These are phyloP conservation scores for Bucorvus abyssinicus DNA, from an alignment of 2,797 vertebrate species.

Conservation along the genomic window DNA sequence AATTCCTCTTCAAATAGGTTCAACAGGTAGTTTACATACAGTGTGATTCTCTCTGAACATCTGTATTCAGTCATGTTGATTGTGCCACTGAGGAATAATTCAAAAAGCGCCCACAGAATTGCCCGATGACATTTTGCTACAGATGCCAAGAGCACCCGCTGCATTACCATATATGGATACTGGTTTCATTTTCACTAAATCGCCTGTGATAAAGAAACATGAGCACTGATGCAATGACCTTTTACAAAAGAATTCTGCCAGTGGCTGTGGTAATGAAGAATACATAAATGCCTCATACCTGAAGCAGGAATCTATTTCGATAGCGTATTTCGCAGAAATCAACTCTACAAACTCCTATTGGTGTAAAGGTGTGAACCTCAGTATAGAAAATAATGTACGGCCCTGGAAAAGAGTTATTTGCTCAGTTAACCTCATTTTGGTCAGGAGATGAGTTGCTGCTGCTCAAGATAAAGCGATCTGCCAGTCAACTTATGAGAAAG, in stretches of 20 bases:
- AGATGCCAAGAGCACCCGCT: neutral
- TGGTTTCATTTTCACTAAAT: slow-evolving; percentile 18
- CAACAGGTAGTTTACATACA: neutral
- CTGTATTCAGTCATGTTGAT: neutral
- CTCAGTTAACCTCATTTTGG: neutral
- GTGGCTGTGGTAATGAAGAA: neutral
- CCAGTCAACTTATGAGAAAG: neutral
- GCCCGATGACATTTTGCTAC: neutral
- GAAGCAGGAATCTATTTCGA: neutral
- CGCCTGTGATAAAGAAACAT: neutral
- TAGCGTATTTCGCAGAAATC: neutral
- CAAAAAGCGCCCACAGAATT: neutral
- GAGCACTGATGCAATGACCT: neutral
- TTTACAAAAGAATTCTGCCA: neutral
- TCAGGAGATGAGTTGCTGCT: neutral
- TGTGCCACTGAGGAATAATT: neutral
- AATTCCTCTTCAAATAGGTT: neutral
- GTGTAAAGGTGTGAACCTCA: neutral
- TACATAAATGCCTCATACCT: neutral
- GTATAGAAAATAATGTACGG: neutral
- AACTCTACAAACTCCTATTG: neutral
- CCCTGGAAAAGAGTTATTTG: neutral
- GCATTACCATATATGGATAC: neutral
- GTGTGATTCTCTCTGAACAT: neutral
- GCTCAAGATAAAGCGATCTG: neutral